A percentile compares a stretch with the other conserved stretches of the same genome.
Conservation (phyloP, 2,797 vertebrate species). For the Onychomys torridus region DNA sequence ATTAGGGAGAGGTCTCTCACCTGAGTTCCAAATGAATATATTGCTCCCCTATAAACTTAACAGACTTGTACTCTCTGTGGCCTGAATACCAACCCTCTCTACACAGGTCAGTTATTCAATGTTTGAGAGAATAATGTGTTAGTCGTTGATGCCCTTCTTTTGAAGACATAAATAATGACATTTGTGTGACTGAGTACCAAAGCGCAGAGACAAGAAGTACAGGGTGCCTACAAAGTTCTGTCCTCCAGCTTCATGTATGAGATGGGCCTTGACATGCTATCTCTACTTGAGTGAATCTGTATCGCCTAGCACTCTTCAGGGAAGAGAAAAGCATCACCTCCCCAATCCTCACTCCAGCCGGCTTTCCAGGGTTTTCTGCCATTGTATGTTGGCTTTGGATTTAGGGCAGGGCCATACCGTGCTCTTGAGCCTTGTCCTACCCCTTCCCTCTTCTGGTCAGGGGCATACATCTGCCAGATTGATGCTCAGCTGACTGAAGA, state of each 20-base stretch:
- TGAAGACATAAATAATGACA: background rate
- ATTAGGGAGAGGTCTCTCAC: background rate
- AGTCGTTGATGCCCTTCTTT: background rate
- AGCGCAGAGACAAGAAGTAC: background rate
- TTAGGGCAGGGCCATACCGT: too few relatives aligned
- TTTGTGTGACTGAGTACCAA: background rate
- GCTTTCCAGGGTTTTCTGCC: background rate
- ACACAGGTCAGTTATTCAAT: background rate
- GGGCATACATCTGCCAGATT: background rate
- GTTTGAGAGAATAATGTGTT: background rate
- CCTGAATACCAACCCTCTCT: background rate
- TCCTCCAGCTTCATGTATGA: background rate
- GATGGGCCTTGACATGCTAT: background rate
- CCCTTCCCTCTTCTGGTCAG: background rate
- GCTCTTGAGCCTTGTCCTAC: too few relatives aligned
- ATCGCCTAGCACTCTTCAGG: too few relatives aligned
- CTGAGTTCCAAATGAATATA: background rate
- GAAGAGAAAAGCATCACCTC: background rate
- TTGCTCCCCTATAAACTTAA: background rate
- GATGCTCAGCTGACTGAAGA: background rate
- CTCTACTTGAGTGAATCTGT: background rate
- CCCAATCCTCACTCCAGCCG: background rate
- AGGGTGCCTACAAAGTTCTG: background rate
- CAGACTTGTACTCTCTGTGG: background rate
- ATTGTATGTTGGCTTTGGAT: background rate